Base-by-base conservation (phyloP, 2,888 invertebrate genomes). In the Gymnocheta viridis region DNA sequence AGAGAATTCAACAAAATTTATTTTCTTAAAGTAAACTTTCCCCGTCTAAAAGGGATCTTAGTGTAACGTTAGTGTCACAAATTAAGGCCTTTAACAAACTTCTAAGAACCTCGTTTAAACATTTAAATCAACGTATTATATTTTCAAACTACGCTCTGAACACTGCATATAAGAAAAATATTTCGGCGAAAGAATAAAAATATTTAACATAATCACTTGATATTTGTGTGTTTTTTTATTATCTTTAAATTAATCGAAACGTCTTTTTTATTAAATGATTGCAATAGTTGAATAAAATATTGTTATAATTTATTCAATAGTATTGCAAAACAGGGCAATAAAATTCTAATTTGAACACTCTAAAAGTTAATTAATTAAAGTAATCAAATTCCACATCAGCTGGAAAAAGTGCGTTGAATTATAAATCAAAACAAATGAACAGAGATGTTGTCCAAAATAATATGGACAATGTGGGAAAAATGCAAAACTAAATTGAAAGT, bases 231-330 rank as follows among this genome's bases (percentile, higher is more conserved):
- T 17, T 29, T 22, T 70, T 70, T 70, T 56, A 56, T 56, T 56
- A 56, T 29, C 56, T 41, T 44, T 70, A 70, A 70, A 70, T 56
- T 56, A 29, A 19, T 44, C 17, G 38, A 69, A 54, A 69, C 41
- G 69, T 54, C 17, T 69, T 54, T 69, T 69, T 54, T 27, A 69
- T 69, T 69, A 54, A 54, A 69, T 54, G 54, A 69, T 69, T 17
- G 38, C 10, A 69, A 69, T 51, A 32, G 51, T 67, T 67, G 32
- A 51, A 14, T 35, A 22, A 29, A 47, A 47, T 47, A 47, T 29
- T 32, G 0, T 5, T 29, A 32, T 12, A 32, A n/a, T 66, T 35
- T 35, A 32, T 49, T 67, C 22, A 14, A 67, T 2, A 67, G 49
- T 3, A 19, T 32, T 58, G 10, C 54, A 19, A 32, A 32, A 3